phyloP scores from a whole-genome alignment of 1,140 invertebrate species.

The Bactericera cockerelli region DNA sequence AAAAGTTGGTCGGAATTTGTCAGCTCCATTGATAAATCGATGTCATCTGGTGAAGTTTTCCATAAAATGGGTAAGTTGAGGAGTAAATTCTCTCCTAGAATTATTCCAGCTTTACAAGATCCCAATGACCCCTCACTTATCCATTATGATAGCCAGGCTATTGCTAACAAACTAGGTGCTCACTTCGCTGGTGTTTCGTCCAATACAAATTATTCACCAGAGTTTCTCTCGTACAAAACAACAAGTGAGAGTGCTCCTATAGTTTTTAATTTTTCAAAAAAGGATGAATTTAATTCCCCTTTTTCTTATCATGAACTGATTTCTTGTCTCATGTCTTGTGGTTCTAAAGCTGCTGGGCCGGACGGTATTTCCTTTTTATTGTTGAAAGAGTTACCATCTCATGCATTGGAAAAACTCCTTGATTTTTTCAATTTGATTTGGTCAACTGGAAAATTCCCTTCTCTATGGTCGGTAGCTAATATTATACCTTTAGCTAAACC shows the following conservation, averaged over 20 bases:
- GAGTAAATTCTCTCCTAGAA: background rate
- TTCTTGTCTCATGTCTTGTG: no score
- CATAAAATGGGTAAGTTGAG: background rate
- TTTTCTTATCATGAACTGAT: background rate
- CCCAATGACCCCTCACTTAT: background rate
- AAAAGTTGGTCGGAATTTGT: background rate
- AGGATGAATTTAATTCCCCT: background rate
- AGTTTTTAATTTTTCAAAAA: background rate
- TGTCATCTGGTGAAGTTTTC: background rate
- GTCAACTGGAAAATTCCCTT: background rate
- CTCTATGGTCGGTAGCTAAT: background rate
- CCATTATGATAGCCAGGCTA: background rate
- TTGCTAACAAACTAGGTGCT: background rate
- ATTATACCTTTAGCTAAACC: no score
- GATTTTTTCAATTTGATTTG: conserved; percentile 5
- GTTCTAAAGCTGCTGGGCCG: no score
- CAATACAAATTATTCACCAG: background rate
- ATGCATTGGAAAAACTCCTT: background rate
- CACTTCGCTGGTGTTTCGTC: background rate
- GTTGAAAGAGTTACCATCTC: no score
- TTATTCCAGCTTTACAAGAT: background rate
- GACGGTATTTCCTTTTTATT: no score
- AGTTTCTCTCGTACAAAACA: background rate
- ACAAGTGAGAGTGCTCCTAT: background rate
- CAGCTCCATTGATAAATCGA: background rate